Evolutionary conservation across 2,888 invertebrate genomes (phyloP).

Genomic region (Callosobruchus maculatus): DNA sequence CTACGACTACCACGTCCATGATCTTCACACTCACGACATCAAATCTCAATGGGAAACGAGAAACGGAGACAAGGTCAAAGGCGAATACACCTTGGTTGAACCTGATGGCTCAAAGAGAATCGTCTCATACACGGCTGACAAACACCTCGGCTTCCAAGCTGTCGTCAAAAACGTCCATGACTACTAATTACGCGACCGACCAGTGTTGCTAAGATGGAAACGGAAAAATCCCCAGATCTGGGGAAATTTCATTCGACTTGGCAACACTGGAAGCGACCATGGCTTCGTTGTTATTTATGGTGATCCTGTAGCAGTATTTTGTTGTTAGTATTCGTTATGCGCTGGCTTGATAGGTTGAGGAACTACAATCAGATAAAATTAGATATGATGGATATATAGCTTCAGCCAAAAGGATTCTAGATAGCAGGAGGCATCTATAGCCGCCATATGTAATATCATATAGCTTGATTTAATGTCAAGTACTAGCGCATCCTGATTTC

Average conservation of each 20-base stretch:
- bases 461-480: background rate
- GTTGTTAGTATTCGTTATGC: background rate
- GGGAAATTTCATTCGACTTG: background rate
- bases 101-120: constrained; percentile 45
- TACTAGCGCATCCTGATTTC: background rate
- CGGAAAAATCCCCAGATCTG: background rate
- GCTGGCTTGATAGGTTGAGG: background rate
- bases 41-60: constrained; percentile 50
- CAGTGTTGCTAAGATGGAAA: background rate
- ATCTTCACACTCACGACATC: constrained; percentile 50
- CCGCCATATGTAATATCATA: background rate
- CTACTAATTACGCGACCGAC: constrained; percentile 18
- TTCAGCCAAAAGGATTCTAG: no score
- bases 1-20: constrained; percentile 50
- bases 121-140: constrained; percentile 45
- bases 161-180: constrained; percentile 41
- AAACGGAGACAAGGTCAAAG: constrained; percentile 49
- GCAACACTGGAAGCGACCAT: background rate
- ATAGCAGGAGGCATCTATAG: no score
- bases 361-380: no score
- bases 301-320: constrained; percentile 16
- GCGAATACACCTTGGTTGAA: constrained; percentile 47
- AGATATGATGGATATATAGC: no score
- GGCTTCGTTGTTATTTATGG: constrained; percentile 1
- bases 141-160: constrained; percentile 45